These are phyloP conservation scores for Scatophagus argus DNA, from an alignment of 2,113 vertebrate genomes.

Conservation along the genomic window DNA sequence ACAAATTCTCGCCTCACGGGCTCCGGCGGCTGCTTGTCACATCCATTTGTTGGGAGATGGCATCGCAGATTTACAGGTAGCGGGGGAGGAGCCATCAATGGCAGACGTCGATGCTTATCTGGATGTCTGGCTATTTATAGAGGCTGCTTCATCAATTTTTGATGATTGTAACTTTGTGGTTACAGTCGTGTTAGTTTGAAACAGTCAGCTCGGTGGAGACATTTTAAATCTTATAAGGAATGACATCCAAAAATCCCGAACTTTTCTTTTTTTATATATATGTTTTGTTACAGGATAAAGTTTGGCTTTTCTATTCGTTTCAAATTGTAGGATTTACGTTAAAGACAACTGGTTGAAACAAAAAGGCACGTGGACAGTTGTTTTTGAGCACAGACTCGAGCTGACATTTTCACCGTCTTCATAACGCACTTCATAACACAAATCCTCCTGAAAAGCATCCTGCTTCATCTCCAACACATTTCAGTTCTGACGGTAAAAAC, in stretches of 20 bases:
- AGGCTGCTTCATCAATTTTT: conserved; percentile 62
- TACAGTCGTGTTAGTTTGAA: not conserved
- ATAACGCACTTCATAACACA: not conserved
- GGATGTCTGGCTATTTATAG: conserved; percentile 74
- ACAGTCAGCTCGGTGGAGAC: not conserved
- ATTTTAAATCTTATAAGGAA: not conserved
- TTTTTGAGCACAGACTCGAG: no score
- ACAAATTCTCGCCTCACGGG: not conserved
- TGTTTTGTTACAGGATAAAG: not conserved
- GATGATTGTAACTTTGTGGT: conserved; percentile 53
- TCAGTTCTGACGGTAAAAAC: not conserved
- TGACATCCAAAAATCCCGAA: not conserved
- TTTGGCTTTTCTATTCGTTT: not conserved
- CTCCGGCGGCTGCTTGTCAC: conserved; percentile 65
- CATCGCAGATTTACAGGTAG: conserved; percentile 82
- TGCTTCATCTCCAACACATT: not conserved
- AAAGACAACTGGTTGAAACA: not conserved
- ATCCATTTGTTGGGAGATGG: conserved; percentile 75
- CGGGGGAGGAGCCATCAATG: conserved; percentile 76
- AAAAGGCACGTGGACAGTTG: not conserved
- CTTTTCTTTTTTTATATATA: not conserved
- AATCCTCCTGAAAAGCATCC: not conserved
- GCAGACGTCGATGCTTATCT: conserved; percentile 65
- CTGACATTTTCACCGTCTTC: no score
- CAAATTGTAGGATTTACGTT: not conserved